These are phyloP conservation scores for Opisthograptis luteolata DNA, from an alignment of 2,888 invertebrate species.

Conservation along the genomic window DNA sequence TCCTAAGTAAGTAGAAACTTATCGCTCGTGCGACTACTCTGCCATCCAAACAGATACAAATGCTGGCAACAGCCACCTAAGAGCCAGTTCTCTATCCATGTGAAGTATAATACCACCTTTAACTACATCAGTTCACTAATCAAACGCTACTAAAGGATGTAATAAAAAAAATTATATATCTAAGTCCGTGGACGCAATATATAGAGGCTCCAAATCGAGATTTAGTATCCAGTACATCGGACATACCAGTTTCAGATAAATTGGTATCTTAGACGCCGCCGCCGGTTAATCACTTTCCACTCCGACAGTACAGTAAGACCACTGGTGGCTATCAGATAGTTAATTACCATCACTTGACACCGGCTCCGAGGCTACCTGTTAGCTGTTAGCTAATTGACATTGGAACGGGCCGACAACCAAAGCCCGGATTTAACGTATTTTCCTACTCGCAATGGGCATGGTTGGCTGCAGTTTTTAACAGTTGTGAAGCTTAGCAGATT, in stretches of 20 bases:
- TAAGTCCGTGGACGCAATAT: background rate
- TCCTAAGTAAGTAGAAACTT: too few species aligned
- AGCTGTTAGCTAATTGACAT: constrained; percentile 77
- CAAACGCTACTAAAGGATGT: too few species aligned
- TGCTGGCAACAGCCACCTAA: too few species aligned
- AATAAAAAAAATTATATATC: too few species aligned
- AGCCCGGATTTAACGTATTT: constrained; percentile 60
- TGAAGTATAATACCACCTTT: too few species aligned
- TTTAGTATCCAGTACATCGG: background rate
- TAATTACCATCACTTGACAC: constrained; percentile 78
- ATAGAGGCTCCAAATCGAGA: background rate
- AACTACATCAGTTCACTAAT: too few species aligned
- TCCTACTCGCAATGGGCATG: constrained; percentile 7
- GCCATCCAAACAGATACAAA: too few species aligned
- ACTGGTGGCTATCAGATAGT: constrained; percentile 52
- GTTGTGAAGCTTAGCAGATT: background rate
- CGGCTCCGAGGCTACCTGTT: constrained; percentile 67
- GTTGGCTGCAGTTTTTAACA: constrained; percentile 1
- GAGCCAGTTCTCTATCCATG: too few species aligned
- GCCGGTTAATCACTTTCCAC: constrained; percentile 18
- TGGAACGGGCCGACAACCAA: constrained; percentile 64
- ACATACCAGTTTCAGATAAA: constrained; percentile 1
- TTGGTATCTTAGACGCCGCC: constrained; percentile 15
- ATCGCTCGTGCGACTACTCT: too few species aligned
- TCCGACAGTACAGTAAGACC: constrained; percentile 18